Conservation (phyloP, 2,888 invertebrate species). For the Lepidochrysops patricia region DNA sequence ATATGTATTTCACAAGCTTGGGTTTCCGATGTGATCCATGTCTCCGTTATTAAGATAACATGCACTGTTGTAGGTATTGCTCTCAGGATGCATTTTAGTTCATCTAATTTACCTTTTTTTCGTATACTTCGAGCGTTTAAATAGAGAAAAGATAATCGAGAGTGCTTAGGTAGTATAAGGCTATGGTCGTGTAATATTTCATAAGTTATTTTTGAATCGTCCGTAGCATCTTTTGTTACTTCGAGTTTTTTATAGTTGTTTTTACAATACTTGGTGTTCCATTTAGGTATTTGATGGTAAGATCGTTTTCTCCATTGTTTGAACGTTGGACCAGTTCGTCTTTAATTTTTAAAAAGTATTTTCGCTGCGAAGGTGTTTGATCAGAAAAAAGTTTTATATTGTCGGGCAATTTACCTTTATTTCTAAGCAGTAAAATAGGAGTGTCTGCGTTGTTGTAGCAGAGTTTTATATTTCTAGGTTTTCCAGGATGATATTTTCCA, state of each 20-base stretch:
- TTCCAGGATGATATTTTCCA: conserved; percentile 17
- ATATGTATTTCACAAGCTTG: conserved; percentile 18
- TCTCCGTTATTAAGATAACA: conserved; percentile 24
- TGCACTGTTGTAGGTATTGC: conserved; percentile 18
- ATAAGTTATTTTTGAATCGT: background rate
- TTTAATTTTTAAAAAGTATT: background rate
- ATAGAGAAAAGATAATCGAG: conserved; percentile 22
- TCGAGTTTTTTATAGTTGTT: background rate
- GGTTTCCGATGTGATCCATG: conserved; percentile 22
- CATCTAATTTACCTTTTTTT: conserved; percentile 24
- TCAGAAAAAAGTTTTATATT: conserved; percentile 18
- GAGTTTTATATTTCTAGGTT: conserved; percentile 18
- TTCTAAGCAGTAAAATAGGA: conserved; percentile 12
- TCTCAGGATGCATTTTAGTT: conserved; percentile 22
- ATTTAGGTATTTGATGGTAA: background rate
- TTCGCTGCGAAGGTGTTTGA: conserved; percentile 15
- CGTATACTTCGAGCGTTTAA: conserved; percentile 25
- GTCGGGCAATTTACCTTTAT: conserved; percentile 14
- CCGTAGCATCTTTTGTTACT: background rate
- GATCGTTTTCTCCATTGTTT: background rate
- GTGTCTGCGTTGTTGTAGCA: conserved; percentile 13
- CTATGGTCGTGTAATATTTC: background rate
- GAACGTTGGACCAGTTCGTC: background rate
- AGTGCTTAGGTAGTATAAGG: background rate
- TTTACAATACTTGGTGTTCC: background rate